Base-by-base conservation (phyloP, 2,888 invertebrate genomes). In the Loripinus fragilis region DNA sequence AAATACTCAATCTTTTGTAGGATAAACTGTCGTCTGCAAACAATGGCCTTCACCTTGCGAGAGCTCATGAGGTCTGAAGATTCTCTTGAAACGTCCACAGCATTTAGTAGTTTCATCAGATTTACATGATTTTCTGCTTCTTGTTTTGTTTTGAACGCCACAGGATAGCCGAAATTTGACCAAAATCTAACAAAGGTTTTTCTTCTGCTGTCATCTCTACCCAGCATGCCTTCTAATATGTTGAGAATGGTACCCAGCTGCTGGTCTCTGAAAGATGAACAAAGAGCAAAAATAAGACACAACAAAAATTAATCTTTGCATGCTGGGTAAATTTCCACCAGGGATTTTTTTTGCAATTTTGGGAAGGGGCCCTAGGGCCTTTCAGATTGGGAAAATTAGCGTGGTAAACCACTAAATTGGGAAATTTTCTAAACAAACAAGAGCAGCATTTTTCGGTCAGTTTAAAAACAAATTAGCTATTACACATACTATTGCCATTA, bases 111-210 rank as follows among this genome's bases (percentile, higher is more conserved):
- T 78, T 73, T 41, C 33, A n/a, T 17, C 12, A 23, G 87, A 52
- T 52, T 74, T 48, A 23, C 65, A 33, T 25, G 52, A 42, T 48
- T 83, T 30, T 1, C 64, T 38, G 89, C 88, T 48, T 87, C 86
- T 12, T 28, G 41, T 45, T 86, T 65, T n/a, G 71, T 73, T 41
- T 60, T 66, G 70, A 79, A 90, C 48, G 90, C 87, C n/a, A 30
- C 42, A 12, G 91, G 90, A 76, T 91, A 90, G 48, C 91, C 90
- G 69, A 74, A 85, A 33, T 76, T 68, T 45, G 71, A 78, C 88
- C 89, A 86, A 71, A 89, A 84, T 71, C 80, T 86, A 42, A 83
- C 79, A 76, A 88, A 89, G 30, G 73, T 74, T 74, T 86, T 86
- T 71, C 83, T 81, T 41, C 85, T 80, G 30, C 60, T 67, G 55